Evolutionary conservation across 1,140 invertebrate genomes (phyloP), one percentile per base, ranked within the genome.

Genomic region (Araneus ventricosus): DNA sequence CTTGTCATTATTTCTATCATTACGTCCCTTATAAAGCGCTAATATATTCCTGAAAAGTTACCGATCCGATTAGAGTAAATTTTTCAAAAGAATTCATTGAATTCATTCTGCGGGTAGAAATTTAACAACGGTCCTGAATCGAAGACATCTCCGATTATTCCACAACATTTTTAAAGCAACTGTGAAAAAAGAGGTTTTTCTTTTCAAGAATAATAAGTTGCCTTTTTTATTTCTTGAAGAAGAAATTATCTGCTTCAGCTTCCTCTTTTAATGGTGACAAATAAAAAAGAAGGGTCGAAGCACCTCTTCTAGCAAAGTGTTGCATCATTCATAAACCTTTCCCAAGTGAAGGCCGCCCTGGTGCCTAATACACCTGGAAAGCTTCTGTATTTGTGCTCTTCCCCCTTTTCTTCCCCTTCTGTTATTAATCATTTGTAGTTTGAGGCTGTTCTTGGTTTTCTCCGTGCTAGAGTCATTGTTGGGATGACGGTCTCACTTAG

Each of bases 351-450:
- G 70, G 70, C 70, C 30, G 37, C 70, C 20, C 41, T 27, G n/a
- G 41, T 82, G 80, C 39, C 80, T 45, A 30, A 22, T 82, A 82
- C 80, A 82, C 80, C 80, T 82, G 80, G 80, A n/a, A 82, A 52
- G 80, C 37, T 52, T 82, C 80, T 82, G 80, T 45, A 52, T 52
- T 52, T 41, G 41, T 45, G 37, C 27, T 80, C 39, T 41, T n/a
- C n/a, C 22, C 30, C 39, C 75, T 37, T 52, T 82, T 82, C 80
- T 82, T n/a, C 80, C 39, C 34, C 37, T 75, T 82, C 41, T 82
- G 39, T 82, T 82, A 82, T 82, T 82, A 82, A 82, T 82, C 80
- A 45, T 82, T 82, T 4, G 80, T 39, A 82, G 80, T 82, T 82
- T 82, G 80, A 82, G 80, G n/a, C 22, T 22, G 22, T 37, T 30